Evolutionary conservation across 2,888 invertebrate species (phyloP), one percentile per base, ranked within the genome.

Genomic region (Spisula subtruncata): DNA sequence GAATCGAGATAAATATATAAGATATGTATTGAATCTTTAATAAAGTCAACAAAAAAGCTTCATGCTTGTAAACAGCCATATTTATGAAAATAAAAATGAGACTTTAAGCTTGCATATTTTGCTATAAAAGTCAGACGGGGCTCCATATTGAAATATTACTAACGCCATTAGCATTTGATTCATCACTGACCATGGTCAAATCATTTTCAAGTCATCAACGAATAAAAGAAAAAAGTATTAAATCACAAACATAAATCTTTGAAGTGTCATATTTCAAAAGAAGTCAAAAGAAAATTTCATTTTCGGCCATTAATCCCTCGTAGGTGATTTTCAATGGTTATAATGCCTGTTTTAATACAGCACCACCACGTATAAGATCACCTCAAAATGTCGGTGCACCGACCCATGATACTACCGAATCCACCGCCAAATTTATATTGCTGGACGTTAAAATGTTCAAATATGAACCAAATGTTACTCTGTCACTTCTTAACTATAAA

Each of bases 211-310:
- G 75, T 35, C 75, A 75, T 75, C 18, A 75, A 75, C 75, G 14
- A 32, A 60, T 60, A 25, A 6, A 60, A 60, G 25, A 60, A 60
- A 41, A 35, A 75, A 75, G 75, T 35, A 32, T 75, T 75, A 10
- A 32, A 75, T 75, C 75, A 75, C 35, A 14, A 75, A 75, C 35
- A 75, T 75, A 75, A 75, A 75, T 75, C 75, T 75, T 90, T 90
- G 90, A 90, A 90, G 90, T 90, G 48, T 84, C 85, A 66, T 82
- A 81, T 85, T 84, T 87, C 87, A 90, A 90, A 83, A 54, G 81
- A 81, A 56, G 14, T 75, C 75, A 75, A 75, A 75, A 75, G 75
- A 75, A 75, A 71, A 14, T 85, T 87, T 85, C 71, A 86, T 32
- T 87, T 71, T 85, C 54, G 41, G n/a, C 60, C 82, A 51, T 83